Evolutionary conservation across 2,113 vertebrate species (phyloP).

Genomic region (Eclectus roratus): DNA sequence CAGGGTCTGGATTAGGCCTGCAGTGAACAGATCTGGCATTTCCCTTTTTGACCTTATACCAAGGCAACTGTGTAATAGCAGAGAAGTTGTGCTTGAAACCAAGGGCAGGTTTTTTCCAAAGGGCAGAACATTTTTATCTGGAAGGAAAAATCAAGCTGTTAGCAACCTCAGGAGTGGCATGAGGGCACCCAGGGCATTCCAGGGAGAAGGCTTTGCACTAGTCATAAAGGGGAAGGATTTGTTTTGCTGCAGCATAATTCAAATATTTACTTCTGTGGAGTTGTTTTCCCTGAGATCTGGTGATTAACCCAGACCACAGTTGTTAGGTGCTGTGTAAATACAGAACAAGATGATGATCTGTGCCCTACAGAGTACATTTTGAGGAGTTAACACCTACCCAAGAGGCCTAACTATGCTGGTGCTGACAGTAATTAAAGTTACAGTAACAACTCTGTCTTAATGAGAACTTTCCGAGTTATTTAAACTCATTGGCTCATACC

Average conservation of each 20-base stretch:
- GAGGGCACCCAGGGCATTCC: background rate
- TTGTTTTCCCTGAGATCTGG: background rate
- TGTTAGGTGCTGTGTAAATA: background rate
- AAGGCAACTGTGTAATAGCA: background rate
- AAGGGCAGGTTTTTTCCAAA: constrained; percentile 17
- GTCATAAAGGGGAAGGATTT: background rate
- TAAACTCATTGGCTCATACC: background rate
- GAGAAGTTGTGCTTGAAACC: background rate
- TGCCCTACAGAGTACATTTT: background rate
- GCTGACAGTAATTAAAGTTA: constrained; percentile 7
- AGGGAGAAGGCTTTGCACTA: background rate
- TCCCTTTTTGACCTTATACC: background rate
- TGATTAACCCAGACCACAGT: background rate
- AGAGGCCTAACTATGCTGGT: background rate
- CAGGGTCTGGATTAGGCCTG: background rate
- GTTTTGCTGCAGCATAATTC: background rate
- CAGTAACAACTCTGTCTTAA: background rate
- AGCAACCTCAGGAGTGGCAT: background rate
- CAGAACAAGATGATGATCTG: background rate
- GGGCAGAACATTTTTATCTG: background rate
- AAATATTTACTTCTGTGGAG: background rate
- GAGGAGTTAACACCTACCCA: background rate
- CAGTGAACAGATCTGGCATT: background rate
- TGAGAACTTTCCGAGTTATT: background rate
- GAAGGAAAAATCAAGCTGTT: background rate